Percentiles rank a stretch among this genome's conserved stretches.
Evolutionary conservation across 2,888 invertebrate species (phyloP).

Genomic region (Tetropium fuscum): DNA sequence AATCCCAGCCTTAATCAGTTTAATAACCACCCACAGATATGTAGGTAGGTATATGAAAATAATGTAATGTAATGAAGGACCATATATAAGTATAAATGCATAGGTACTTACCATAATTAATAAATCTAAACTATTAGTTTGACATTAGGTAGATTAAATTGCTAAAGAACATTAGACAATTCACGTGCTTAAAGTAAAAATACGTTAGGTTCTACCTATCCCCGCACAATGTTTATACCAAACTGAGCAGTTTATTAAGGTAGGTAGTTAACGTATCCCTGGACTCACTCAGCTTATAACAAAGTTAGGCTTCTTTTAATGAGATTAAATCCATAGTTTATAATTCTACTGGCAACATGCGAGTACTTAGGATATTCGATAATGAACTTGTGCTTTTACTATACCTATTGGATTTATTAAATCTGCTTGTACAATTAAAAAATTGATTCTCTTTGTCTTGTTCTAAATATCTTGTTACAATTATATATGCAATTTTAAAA

Average conservation of each 20-base stretch:
- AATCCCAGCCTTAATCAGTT: no score
- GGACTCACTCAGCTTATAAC: conserved; percentile 33
- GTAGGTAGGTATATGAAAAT: no score
- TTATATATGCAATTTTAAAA: no score
- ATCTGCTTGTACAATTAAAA: no score
- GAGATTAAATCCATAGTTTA: conserved; percentile 50
- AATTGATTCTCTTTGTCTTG: no score
- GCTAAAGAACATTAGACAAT: neutral
- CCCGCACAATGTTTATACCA: conserved; percentile 23
- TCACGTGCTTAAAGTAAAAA: neutral
- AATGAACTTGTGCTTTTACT: neutral
- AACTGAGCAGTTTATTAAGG: conserved; percentile 30
- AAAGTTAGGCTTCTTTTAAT: conserved; percentile 50
- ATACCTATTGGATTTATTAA: no score
- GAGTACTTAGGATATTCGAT: conserved; percentile 9
- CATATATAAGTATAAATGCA: no score
- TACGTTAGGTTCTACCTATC: neutral
- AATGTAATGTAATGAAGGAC: no score
- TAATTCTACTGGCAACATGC: conserved; percentile 41
- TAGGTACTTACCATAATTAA: conserved; percentile 11
- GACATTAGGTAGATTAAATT: conserved; percentile 1
- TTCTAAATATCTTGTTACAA: no score
- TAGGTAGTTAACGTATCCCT: conserved; percentile 41
- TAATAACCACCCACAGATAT: no score
- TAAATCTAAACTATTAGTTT: neutral